These are phyloP conservation scores for Apostichopus leukothele DNA, from an alignment of 53 echinoderm and acorn worm species.

Conservation along the genomic window DNA sequence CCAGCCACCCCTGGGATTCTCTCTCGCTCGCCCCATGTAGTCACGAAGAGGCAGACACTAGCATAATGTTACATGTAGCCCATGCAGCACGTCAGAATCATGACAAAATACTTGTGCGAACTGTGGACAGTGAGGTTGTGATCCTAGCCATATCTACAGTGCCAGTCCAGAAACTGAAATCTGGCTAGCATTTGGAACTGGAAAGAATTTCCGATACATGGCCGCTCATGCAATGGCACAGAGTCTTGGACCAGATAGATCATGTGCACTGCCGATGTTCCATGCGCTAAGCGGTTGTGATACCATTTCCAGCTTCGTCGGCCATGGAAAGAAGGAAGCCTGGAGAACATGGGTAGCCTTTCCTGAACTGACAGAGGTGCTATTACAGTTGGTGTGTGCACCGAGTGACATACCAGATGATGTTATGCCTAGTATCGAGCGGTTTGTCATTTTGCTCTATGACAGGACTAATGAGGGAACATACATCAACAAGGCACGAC, in stretches of 20 bases:
- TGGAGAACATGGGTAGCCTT: constrained; percentile 56
- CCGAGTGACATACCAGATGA: constrained; percentile 38
- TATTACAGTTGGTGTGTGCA: constrained; percentile 4
- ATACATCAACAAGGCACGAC: constrained; percentile 49
- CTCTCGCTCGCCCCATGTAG: neutral
- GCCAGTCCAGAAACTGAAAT: constrained; percentile 13
- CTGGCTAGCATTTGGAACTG: constrained; percentile 59
- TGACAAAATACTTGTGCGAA: constrained; percentile 4
- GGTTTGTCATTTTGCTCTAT: constrained; percentile 60
- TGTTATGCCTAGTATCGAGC: constrained; percentile 40
- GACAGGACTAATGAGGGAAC: constrained; percentile 48
- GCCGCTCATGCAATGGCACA: constrained; percentile 1
- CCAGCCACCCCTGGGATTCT: neutral
- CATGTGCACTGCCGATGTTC: constrained; percentile 41
- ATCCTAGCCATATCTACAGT: constrained; percentile 43
- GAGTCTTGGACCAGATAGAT: neutral
- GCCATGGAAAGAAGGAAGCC: constrained; percentile 54
- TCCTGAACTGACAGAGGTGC: constrained; percentile 50
- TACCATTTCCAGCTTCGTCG: constrained; percentile 49
- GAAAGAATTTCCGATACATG: constrained; percentile 37
- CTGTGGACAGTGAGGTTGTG: constrained; percentile 61
- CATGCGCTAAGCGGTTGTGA: constrained; percentile 62
- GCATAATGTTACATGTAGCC: constrained; percentile 10
- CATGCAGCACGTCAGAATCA: neutral
- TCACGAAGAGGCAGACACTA: constrained; percentile 20